Percentiles rank a stretch among this genome's conserved stretches.
Conservation (phyloP, 2,888 invertebrate species). For the Conus canariensis region DNA sequence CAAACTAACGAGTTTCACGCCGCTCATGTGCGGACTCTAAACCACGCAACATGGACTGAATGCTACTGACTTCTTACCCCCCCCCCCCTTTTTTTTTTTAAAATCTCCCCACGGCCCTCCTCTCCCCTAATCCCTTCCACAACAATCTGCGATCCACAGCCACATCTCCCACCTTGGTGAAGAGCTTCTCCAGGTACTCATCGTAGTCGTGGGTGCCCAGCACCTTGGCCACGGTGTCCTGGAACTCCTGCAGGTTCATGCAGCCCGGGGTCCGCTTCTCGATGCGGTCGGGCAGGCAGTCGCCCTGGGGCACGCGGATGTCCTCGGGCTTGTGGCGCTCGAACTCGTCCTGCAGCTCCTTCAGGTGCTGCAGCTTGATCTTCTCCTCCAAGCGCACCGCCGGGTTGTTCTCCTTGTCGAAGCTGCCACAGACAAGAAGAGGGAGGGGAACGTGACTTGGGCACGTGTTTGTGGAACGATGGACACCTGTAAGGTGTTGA, state of each 20-base stretch:
- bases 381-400: constrained; percentile 75
- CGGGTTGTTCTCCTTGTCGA: constrained; percentile 63
- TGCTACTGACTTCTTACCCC: not conserved
- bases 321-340: constrained; percentile 68
- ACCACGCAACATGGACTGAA: not conserved
- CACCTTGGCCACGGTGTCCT: constrained; percentile 72
- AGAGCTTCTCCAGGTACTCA: constrained; percentile 76
- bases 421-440: constrained; percentile 59
- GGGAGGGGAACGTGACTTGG: no score
- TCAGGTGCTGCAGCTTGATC: constrained; percentile 75
- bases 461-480: not conserved
- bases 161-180: constrained; percentile 71
- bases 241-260: constrained; percentile 76
- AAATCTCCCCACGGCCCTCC: not conserved
- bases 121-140: no score
- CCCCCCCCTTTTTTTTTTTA: not conserved
- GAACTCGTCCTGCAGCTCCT: constrained; percentile 74
- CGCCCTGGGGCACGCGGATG: constrained; percentile 63
- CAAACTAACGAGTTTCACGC: not conserved
- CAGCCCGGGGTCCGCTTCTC: constrained; percentile 70
- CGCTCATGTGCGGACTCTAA: not conserved
- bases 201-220: constrained; percentile 73
- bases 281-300: constrained; percentile 59
- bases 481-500: no score
- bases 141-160: not conserved